A percentile compares a stretch with the other conserved stretches of the same genome.
Evolutionary conservation across 2,888 invertebrate genomes (phyloP).

Genomic region (Polyploca ridens): DNA sequence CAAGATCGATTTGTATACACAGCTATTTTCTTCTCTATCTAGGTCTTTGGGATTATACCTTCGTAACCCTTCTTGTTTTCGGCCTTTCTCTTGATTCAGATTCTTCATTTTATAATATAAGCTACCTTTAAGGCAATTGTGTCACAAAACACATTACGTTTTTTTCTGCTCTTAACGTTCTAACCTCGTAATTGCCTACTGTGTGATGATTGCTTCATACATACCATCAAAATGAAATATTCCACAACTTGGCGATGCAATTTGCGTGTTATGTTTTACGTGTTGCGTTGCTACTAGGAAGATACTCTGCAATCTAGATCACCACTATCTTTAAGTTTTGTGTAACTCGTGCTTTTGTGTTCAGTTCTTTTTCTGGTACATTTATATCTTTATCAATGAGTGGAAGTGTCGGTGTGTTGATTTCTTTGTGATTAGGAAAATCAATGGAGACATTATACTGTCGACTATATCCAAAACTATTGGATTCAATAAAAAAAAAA

Average conservation of each 20-base stretch:
- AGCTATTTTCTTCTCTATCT: too few species aligned
- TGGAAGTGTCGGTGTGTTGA: neutral
- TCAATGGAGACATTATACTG: too few species aligned
- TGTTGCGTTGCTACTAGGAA: conserved; percentile 7
- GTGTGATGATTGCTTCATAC: neutral
- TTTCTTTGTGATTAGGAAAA: too few species aligned
- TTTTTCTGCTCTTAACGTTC: neutral
- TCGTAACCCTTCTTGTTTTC: too few species aligned
- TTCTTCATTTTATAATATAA: neutral
- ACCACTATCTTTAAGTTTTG: neutral
- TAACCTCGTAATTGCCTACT: neutral
- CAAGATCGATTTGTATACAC: too few species aligned
- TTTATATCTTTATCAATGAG: neutral
- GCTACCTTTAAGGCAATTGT: neutral
- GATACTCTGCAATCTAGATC: conserved; percentile 8
- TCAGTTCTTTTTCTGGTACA: neutral
- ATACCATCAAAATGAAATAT: conserved; percentile 7
- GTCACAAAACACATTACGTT: neutral
- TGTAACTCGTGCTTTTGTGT: conserved; percentile 1
- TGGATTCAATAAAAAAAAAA: too few species aligned
- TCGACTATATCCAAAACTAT: too few species aligned
- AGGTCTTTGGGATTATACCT: too few species aligned
- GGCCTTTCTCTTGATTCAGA: too few species aligned
- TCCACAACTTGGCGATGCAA: neutral
- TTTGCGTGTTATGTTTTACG: conserved; percentile 7